phyloP scores from a whole-genome alignment of 1,140 invertebrate genomes.

The Apolygus lucorum region DNA sequence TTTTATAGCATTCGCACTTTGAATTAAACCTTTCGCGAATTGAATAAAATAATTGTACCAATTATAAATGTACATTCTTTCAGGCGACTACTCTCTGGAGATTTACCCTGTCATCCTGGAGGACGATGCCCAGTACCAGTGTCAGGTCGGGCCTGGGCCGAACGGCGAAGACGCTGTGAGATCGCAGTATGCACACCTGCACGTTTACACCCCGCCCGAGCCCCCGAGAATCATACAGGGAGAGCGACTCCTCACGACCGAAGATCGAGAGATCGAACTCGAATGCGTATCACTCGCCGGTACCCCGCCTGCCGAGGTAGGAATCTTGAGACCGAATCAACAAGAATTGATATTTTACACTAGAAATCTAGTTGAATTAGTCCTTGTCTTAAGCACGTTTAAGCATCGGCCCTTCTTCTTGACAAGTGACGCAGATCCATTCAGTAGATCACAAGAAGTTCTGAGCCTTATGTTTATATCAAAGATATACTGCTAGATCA shows the following conservation, averaged over 20 bases:
- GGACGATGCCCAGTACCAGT: slow-evolving; percentile 84
- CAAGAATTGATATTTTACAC: too few species aligned
- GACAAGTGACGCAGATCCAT: too few species aligned
- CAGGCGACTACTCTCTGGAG: slow-evolving; percentile 77
- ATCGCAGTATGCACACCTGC: slow-evolving; percentile 73
- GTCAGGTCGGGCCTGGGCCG: slow-evolving; percentile 69
- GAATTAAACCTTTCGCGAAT: too few species aligned
- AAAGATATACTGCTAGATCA: too few species aligned
- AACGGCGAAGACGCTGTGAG: slow-evolving; percentile 64
- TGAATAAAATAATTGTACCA: background rate
- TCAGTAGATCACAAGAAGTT: too few species aligned
- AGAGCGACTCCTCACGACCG: slow-evolving; percentile 69
- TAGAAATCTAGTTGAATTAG: too few species aligned
- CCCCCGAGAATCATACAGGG: slow-evolving; percentile 78
- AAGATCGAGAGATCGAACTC: slow-evolving; percentile 78
- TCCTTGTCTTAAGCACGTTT: too few species aligned
- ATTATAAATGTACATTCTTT: slow-evolving; percentile 37
- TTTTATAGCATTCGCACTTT: too few species aligned
- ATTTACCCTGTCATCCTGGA: slow-evolving; percentile 80
- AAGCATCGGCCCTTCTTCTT: too few species aligned
- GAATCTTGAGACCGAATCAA: too few species aligned
- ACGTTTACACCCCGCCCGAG: slow-evolving; percentile 79
- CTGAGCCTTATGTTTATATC: too few species aligned
- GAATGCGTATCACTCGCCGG: slow-evolving; percentile 82
- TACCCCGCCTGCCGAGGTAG: slow-evolving; percentile 84